phyloP scores from a whole-genome alignment of 1,140 invertebrate species.

The Neodiprion fabricii region DNA sequence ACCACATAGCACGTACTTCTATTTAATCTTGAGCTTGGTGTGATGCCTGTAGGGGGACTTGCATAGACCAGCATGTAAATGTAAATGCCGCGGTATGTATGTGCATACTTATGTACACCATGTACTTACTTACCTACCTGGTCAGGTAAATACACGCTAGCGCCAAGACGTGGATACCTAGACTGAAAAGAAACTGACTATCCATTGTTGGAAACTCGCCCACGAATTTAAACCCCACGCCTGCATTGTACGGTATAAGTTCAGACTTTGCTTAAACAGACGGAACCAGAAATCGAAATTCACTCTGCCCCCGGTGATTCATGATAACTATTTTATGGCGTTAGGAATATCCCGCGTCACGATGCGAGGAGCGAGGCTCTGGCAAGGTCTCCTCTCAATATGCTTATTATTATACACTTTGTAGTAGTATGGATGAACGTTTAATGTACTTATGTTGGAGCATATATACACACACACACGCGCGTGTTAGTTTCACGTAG shows the following conservation, averaged over 20 bases:
- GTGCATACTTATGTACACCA: background rate
- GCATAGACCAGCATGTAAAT: background rate
- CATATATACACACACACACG: too few relatives aligned
- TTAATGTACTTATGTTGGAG: too few relatives aligned
- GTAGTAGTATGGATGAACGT: too few relatives aligned
- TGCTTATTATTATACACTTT: too few relatives aligned
- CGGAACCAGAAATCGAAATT: background rate
- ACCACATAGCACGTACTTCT: too few relatives aligned
- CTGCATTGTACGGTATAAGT: background rate
- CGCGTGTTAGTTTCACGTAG: too few relatives aligned
- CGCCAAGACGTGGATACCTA: background rate
- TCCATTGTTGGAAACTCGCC: constrained; percentile 15
- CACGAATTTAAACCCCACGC: background rate
- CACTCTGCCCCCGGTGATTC: background rate
- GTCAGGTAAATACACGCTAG: background rate
- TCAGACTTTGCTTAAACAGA: too few relatives aligned
- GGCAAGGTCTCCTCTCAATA: background rate
- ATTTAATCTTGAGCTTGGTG: too few relatives aligned
- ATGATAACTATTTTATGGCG: background rate
- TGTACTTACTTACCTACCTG: background rate
- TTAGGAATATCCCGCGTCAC: background rate
- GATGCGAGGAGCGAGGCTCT: background rate
- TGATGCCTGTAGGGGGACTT: background rate
- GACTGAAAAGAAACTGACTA: background rate
- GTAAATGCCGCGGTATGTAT: background rate